A percentile compares a stretch with the other conserved stretches of the same genome.
These are phyloP conservation scores for Metopolophium dirhodum DNA, from an alignment of 1,140 invertebrate genomes.

Conservation along the genomic window DNA sequence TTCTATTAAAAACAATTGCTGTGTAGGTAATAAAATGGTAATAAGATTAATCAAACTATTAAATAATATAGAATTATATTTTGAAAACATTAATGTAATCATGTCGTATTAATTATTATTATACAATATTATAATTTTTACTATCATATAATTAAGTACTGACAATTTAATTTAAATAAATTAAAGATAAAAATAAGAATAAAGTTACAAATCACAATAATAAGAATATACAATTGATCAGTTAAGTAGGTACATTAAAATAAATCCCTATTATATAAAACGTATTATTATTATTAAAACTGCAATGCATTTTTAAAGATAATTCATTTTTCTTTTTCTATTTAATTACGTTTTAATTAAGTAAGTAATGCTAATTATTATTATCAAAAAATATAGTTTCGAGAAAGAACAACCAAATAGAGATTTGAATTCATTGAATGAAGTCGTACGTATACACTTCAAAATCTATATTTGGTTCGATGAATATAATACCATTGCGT, in stretches of 20 bases:
- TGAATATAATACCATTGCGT: not conserved
- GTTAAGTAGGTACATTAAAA: not conserved
- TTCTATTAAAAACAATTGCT: not conserved
- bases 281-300: not conserved
- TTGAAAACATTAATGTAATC: not conserved
- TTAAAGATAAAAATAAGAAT: not conserved
- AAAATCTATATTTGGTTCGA: not conserved
- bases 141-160: no score
- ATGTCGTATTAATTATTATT: not conserved
- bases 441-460: not conserved
- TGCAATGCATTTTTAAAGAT: not conserved
- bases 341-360: not conserved
- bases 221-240: not conserved
- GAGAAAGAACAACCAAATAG: not conserved
- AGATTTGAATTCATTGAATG: not conserved
- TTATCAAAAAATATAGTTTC: not conserved
- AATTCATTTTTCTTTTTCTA: not conserved
- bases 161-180: not conserved
- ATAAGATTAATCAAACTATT: not conserved
- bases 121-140: not conserved
- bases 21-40: not conserved
- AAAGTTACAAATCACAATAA: not conserved
- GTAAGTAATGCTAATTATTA: not conserved
- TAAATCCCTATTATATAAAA: not conserved
- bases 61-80: not conserved